These are phyloP conservation scores for Arge pagana DNA, from an alignment of 2,888 invertebrate genomes.

Conservation along the genomic window DNA sequence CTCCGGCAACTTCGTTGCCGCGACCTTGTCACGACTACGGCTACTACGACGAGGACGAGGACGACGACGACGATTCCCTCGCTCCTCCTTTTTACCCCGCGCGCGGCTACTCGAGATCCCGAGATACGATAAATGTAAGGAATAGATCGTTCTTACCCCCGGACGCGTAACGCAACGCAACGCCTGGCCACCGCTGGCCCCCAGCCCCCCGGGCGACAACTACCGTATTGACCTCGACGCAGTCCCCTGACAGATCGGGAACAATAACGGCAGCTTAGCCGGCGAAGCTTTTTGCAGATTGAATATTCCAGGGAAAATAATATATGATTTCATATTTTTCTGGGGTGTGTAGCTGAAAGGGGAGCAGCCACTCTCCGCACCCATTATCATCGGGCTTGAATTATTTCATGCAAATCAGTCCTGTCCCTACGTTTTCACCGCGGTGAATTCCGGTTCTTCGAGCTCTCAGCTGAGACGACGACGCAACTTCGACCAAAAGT, in stretches of 20 bases:
- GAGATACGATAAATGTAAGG: too few relatives aligned
- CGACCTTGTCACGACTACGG: too few relatives aligned
- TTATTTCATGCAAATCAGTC: conserved; percentile 21
- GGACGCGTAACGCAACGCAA: conserved; percentile 8
- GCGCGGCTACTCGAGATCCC: too few relatives aligned
- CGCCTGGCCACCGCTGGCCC: too few relatives aligned
- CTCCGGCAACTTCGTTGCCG: too few relatives aligned
- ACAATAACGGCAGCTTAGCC: conserved; percentile 34
- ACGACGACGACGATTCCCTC: too few relatives aligned
- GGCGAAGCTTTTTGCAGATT: conserved; percentile 36
- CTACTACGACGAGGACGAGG: too few relatives aligned
- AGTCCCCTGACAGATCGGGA: conserved; percentile 24
- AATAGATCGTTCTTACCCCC: conserved; percentile 12
- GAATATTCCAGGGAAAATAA: conserved; percentile 35
- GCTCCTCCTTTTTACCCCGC: too few relatives aligned
- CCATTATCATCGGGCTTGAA: conserved; percentile 21
- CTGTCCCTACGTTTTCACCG: conserved; percentile 1
- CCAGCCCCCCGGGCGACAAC: conserved; percentile 4
- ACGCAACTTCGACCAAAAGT: not conserved
- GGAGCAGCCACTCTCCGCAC: conserved; percentile 19
- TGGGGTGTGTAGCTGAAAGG: conserved; percentile 10
- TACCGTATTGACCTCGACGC: conserved; percentile 19
- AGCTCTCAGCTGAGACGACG: not conserved
- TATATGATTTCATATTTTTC: conserved; percentile 29
- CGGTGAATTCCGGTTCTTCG: conserved; percentile 12